phyloP scores from a whole-genome alignment of 2,113 vertebrate genomes.

The Megaceryle maxima region DNA sequence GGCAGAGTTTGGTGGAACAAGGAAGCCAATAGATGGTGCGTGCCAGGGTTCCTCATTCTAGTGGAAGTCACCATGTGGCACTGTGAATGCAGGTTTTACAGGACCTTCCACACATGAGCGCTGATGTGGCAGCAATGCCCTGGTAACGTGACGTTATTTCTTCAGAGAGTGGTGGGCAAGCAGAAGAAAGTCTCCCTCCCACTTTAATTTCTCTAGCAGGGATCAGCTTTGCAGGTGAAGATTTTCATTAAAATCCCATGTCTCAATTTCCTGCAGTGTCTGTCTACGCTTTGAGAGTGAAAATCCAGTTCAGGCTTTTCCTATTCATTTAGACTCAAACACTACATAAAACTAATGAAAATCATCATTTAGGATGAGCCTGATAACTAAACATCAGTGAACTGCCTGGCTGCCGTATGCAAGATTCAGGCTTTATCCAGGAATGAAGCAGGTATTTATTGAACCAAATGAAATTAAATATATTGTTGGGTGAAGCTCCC shows the following conservation, averaged over 20 bases:
- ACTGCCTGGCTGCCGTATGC: not conserved
- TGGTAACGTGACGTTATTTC: not conserved
- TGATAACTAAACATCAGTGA: not conserved
- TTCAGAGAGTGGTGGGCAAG: not conserved
- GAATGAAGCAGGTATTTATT: not conserved
- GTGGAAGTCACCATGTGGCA: accelerated
- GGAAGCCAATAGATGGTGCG: accelerated
- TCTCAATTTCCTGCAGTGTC: not conserved
- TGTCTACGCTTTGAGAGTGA: not conserved
- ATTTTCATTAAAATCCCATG: not conserved
- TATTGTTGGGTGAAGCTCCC: not conserved
- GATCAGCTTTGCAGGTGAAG: not conserved
- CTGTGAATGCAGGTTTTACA: not conserved
- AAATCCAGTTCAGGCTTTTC: not conserved
- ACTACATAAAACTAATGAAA: not conserved
- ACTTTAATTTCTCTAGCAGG: not conserved
- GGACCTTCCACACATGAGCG: not conserved
- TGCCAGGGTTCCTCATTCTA: not conserved
- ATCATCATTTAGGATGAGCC: not conserved
- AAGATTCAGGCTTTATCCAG: not conserved
- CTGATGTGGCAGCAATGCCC: not conserved
- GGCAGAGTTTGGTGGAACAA: not conserved
- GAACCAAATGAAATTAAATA: not conserved
- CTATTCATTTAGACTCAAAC: not conserved
- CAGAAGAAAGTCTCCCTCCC: not conserved